Evolutionary conservation across 2,113 vertebrate genomes (phyloP).

Genomic region (Carassius gibelio): DNA sequence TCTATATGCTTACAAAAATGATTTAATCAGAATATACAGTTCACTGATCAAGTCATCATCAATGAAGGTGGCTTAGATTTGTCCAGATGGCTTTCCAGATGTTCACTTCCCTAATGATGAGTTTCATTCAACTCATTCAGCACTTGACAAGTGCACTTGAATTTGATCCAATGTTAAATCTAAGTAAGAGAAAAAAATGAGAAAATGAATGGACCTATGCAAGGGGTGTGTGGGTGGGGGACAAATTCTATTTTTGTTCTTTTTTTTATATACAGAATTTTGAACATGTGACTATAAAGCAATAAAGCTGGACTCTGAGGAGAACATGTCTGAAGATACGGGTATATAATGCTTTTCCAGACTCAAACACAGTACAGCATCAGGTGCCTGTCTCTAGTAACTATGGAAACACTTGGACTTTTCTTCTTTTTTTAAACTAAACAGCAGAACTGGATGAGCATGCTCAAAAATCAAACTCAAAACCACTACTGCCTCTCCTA

Average conservation of each 20-base stretch:
- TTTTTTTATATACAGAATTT: not conserved
- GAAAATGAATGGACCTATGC: not conserved
- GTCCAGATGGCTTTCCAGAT: not conserved
- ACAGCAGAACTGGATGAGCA: not conserved
- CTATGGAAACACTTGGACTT: not conserved
- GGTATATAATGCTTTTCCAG: not conserved
- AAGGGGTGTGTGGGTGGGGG: conserved; percentile 8
- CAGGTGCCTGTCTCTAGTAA: not conserved
- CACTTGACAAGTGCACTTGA: not conserved
- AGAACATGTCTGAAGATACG: not conserved
- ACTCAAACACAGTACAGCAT: not conserved
- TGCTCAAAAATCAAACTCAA: not conserved
- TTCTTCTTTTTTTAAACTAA: not conserved
- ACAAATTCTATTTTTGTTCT: conserved; percentile 26
- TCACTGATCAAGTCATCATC: not conserved
- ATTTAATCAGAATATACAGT: too few species aligned
- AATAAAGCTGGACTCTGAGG: conserved; percentile 11
- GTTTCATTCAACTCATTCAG: conserved; percentile 24
- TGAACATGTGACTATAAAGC: not conserved
- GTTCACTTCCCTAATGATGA: not conserved
- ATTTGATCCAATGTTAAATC: not conserved
- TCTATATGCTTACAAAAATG: too few species aligned
- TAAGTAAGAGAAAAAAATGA: conserved; percentile 16
- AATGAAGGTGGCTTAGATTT: not conserved
- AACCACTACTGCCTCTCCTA: not conserved